phyloP scores from a whole-genome alignment of 2,113 vertebrate genomes.

The Eulemur rufifrons region DNA sequence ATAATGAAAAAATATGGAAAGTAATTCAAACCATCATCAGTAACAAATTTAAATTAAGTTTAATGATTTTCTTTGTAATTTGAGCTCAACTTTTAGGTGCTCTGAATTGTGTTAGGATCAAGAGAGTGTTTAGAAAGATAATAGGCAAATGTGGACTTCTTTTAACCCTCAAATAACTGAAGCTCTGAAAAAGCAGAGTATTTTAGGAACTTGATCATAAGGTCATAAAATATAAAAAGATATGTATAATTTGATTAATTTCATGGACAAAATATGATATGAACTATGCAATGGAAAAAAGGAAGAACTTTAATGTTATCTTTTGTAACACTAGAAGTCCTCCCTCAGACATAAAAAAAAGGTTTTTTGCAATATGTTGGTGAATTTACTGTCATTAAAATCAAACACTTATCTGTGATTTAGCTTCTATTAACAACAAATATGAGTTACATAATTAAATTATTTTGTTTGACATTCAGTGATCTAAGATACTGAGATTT shows the following conservation, averaged over 20 bases:
- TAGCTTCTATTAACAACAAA: neutral
- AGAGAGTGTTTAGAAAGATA: neutral
- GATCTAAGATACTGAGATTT: neutral
- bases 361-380: neutral
- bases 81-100: neutral
- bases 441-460: neutral
- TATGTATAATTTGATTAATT: neutral
- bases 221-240: neutral
- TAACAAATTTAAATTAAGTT: neutral
- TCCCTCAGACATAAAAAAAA: neutral
- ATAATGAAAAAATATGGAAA: neutral
- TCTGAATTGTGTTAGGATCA: neutral
- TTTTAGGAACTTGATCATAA: neutral
- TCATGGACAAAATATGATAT: neutral
- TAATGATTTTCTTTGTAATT: neutral
- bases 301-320: neutral
- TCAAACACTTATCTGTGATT: neutral
- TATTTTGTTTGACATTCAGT: neutral
- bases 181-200: neutral
- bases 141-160: neutral
- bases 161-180: neutral
- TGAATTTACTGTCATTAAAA: neutral
- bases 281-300: neutral
- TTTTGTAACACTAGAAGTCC: neutral
- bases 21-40: neutral